Base-by-base conservation (phyloP, 2,113 vertebrate species). In the Tragelaphus strepsiceros region DNA sequence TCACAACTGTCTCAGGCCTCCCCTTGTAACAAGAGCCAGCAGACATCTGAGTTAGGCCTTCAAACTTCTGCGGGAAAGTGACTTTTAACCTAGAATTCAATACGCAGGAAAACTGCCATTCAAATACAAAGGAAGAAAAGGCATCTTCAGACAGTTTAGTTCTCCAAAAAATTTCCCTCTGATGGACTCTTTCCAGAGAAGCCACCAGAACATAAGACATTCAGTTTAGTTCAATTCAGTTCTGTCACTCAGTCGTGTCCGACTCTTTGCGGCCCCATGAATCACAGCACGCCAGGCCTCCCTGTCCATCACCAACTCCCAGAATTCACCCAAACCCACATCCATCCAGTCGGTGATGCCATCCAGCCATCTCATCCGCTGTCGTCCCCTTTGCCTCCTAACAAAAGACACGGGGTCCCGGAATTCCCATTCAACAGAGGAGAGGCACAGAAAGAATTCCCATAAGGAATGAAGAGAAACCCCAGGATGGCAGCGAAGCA, bases 1-100 rank as follows among this genome's bases (percentile, higher is more conserved):
- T 30, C 39, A 9, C 51, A 17, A 1, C 0, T 28, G 32, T 5
- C 39, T 26, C 5, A 0, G 32, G 21, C 46, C 21, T 16, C 80
- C 51, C 58, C 4, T 28, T 16, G 8, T 21, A 67, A 22, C 53
- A 46, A 3, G 0, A 11, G 59, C 46, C 32, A 39, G 16, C 0
- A 43, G 83, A 17, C 32, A 30, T 21, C 46, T 22, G 3, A 4
- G 13, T 3, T 6, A 13, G 0, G 8, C 71, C 8, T 51, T 19
- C 59, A 26, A 22, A 43, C 39, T 8, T 49, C 35, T 16, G 35
- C 32, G 26, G 81, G 71, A 77, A 51, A 39, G 16, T 22, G 4
- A n/a, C 7, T 51, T n/a, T 49, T 13, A 22, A 13, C 80, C 67
- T 24, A 21, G 15, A 84, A 49, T 21, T 49, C 58, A 30, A 4